Base-by-base conservation (phyloP, 1,140 invertebrate species). In the Alviniconcha marisindica region DNA sequence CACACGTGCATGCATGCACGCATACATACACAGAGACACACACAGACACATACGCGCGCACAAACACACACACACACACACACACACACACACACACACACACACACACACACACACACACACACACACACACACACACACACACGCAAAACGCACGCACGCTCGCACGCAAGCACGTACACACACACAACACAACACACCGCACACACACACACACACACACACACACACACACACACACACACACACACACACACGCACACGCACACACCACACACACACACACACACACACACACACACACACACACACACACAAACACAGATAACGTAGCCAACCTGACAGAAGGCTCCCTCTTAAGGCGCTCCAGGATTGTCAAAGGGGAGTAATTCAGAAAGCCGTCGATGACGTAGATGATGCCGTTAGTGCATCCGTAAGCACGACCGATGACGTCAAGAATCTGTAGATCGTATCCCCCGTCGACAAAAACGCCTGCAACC, bases 351-450 rank as follows among this genome's bases (percentile, higher is more conserved):
- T 89, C 87, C 15, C 56, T 60, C 31, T 83, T 76, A 14, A 89
- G 83, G 48, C 88, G 83, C 38, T 89, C 86, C n/a, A 84, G 73
- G 5, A 89, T 77, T 51, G 87, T 87, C 60, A 86, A 83, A 0
- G 88, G 85, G 0, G 90, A 90, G 51, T 88, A 90, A 63, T 90
- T 91, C 3, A 92, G 86, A 40, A 92, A 89, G 4, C 89, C 89
- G 48, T 92, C 84, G 18, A 92, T 90, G n/a, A 89, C 73, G 79
- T 90, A 92, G 21, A 92, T 86, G 28, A 92, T 85, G 1, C 91
- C 91, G 56, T 92, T 91, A 77, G 88, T 90, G 54, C 90, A 91
- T 3, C 86, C 91, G 24, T 87, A 83, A 10, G 89, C 89, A 5
- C 86, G 83, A 15, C 74, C 81, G 15, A 89, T 83, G 14, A 90